These are phyloP conservation scores for Meleagris gallopavo DNA, from an alignment of 2,113 vertebrate genomes.

Conservation along the genomic window DNA sequence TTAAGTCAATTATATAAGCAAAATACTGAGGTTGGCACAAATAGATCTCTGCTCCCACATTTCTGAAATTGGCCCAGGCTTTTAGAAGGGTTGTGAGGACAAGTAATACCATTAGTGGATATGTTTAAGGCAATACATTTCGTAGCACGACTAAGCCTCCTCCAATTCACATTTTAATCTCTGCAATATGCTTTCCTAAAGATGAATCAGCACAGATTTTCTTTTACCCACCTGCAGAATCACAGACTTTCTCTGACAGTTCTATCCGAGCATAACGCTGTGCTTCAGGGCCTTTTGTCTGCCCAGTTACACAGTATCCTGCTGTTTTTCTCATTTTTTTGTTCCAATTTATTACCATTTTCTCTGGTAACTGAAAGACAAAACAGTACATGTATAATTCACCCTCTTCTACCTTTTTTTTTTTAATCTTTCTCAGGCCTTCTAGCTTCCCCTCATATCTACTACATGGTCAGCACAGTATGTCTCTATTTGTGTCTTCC, in stretches of 20 bases:
- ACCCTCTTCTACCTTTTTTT: not conserved
- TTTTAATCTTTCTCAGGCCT: not conserved
- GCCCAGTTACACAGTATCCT: constrained; percentile 86
- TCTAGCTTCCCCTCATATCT: not conserved
- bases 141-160: not conserved
- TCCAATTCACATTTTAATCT: not conserved
- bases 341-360: constrained; percentile 90
- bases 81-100: not conserved
- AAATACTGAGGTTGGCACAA: not conserved
- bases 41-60: not conserved
- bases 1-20: not conserved
- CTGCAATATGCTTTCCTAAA: not conserved
- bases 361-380: constrained; percentile 81
- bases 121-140: not conserved
- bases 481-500: not conserved
- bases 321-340: constrained; percentile 94
- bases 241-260: constrained; percentile 92
- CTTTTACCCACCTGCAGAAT: constrained; percentile 84
- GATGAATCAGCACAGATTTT: not conserved
- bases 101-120: not conserved
- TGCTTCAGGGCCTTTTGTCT: constrained; percentile 48
- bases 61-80: not conserved
- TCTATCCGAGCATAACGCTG: constrained; percentile 85
- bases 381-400: not conserved
- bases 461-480: not conserved